Evolutionary conservation across 2,113 vertebrate species (phyloP).

Genomic region (Azemiops feae): DNA sequence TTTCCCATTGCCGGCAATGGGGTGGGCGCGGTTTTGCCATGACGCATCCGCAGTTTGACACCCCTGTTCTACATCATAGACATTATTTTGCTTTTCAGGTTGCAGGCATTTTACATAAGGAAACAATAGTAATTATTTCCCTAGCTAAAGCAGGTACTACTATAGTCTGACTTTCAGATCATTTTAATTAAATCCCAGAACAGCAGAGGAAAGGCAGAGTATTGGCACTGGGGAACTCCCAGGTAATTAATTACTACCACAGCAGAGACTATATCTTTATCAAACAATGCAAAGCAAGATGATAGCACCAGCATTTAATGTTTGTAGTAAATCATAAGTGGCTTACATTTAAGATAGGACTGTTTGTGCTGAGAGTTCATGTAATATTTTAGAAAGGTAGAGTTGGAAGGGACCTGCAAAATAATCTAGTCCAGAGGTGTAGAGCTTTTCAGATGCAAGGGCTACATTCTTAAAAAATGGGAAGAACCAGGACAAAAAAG

Average conservation of each 20-base stretch:
- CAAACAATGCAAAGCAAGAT: neutral
- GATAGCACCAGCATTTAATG: neutral
- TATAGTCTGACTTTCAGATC: neutral
- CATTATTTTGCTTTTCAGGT: neutral
- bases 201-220: neutral
- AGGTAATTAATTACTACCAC: neutral
- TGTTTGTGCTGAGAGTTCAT: neutral
- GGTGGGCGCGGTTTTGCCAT: too few species aligned
- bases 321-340: neutral
- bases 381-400: neutral
- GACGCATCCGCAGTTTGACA: too few species aligned
- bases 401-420: neutral
- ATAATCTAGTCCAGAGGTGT: neutral
- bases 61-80: too few species aligned
- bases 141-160: neutral
- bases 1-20: too few species aligned
- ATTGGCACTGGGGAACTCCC: neutral
- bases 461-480: neutral
- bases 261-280: neutral
- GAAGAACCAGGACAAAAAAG: neutral
- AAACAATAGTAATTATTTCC: neutral
- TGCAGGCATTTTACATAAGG: neutral
- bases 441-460: neutral
- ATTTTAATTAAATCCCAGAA: conserved; percentile 12
- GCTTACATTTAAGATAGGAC: neutral